Evolutionary conservation across 2,113 vertebrate species (phyloP).

Genomic region (Vulpes ferrilata): DNA sequence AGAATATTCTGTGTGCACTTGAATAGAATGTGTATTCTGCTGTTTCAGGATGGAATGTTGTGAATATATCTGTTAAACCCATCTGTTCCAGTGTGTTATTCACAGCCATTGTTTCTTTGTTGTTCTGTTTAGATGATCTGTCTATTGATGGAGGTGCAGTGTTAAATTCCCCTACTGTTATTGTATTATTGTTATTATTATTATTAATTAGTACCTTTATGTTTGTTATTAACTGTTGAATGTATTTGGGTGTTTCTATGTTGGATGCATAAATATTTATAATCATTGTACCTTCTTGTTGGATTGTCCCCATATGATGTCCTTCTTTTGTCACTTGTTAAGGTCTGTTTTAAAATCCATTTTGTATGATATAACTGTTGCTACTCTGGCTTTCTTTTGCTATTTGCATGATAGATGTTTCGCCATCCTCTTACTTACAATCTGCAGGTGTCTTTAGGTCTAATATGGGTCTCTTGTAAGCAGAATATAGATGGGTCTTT

Average conservation of each 20-base stretch:
- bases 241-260: background rate
- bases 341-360: background rate
- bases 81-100: background rate
- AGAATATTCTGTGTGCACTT: background rate
- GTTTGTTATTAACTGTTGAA: background rate
- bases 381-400: background rate
- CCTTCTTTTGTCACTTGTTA: background rate
- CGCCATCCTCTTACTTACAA: background rate
- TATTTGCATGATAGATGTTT: background rate
- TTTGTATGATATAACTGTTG: background rate
- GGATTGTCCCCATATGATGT: background rate
- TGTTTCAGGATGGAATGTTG: background rate
- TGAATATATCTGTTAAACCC: background rate
- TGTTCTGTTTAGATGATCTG: background rate
- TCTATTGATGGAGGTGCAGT: background rate
- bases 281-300: background rate
- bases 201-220: background rate
- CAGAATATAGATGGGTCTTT: background rate
- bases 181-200: background rate
- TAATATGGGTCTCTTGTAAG: background rate
- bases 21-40: background rate
- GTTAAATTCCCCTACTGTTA: background rate
- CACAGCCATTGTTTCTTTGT: background rate
- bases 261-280: background rate
- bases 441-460: background rate